phyloP scores from a whole-genome alignment of 2,113 vertebrate genomes.

The Anas platyrhynchos region DNA sequence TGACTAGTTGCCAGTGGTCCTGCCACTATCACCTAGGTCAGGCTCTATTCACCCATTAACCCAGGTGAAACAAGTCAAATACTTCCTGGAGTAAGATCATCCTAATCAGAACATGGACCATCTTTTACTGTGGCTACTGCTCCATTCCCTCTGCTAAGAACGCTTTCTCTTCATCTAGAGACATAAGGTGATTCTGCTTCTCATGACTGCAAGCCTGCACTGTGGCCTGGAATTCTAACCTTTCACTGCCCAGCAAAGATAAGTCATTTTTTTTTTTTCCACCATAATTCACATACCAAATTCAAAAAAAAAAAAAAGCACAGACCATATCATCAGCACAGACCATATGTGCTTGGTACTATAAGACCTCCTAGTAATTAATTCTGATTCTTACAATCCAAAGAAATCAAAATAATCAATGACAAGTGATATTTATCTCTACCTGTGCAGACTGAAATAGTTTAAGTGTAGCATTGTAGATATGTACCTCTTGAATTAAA shows the following conservation, averaged over 20 bases:
- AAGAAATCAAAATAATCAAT: background rate
- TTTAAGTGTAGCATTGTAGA: fast-evolving
- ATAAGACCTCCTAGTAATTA: background rate
- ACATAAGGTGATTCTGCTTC: background rate
- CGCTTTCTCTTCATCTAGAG: background rate
- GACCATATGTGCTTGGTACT: background rate
- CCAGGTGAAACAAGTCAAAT: background rate
- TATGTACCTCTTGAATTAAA: background rate
- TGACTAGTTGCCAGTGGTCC: background rate
- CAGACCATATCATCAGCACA: background rate
- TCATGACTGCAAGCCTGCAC: background rate
- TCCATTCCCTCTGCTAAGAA: background rate
- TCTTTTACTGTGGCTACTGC: background rate
- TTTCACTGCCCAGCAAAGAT: background rate
- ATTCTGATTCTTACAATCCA: background rate
- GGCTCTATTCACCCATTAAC: background rate
- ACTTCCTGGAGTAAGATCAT: background rate
- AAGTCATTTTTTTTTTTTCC: background rate
- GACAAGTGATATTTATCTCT: background rate
- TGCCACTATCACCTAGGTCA: background rate
- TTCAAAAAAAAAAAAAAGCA: background rate
- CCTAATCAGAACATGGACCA: background rate
- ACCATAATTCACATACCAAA: background rate
- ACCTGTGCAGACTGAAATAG: background rate
- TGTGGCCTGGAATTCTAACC: background rate